phyloP scores from a whole-genome alignment of 1,140 invertebrate genomes.

The Drosophila trapezifrons region DNA sequence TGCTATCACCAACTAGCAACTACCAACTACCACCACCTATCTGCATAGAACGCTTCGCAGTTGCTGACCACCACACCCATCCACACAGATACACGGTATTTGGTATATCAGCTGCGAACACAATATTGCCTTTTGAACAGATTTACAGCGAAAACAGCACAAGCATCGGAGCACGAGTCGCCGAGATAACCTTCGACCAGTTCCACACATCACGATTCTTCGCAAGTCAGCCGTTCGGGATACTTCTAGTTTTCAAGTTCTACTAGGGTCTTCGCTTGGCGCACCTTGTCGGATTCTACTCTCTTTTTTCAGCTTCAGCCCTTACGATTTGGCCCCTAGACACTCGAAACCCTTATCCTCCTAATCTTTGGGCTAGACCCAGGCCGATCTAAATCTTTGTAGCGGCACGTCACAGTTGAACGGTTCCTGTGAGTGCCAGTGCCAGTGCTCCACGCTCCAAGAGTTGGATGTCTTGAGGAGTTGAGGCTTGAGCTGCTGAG shows the following conservation, averaged over 20 bases:
- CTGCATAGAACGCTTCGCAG: slow-evolving; percentile 73
- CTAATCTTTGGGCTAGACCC: slow-evolving; percentile 20
- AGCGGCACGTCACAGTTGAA: slow-evolving; percentile 71
- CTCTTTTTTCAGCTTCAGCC: slow-evolving; percentile 14
- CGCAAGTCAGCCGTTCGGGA: slow-evolving; percentile 56
- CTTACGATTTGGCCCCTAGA: slow-evolving; percentile 10
- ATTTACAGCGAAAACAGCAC: slow-evolving; percentile 63
- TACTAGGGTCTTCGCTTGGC: slow-evolving; percentile 31
- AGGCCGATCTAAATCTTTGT: slow-evolving; percentile 54
- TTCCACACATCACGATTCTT: slow-evolving; percentile 12
- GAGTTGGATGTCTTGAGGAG: slow-evolving; percentile 14
- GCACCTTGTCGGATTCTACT: slow-evolving; percentile 11
- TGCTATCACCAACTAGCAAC: slow-evolving; percentile 42
- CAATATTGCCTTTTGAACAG: slow-evolving; percentile 78
- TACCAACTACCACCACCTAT: slow-evolving; percentile 45
- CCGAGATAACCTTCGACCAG: slow-evolving; percentile 7
- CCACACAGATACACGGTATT: slow-evolving; percentile 79
- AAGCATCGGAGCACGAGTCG: background rate
- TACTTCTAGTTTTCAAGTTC: slow-evolving; percentile 34
- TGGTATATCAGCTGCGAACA: slow-evolving; percentile 82
- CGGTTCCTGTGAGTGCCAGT: slow-evolving; percentile 70
- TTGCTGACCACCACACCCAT: slow-evolving; percentile 71
- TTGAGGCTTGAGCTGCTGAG: background rate
- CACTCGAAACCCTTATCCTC: background rate
- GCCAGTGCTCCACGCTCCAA: slow-evolving; percentile 16